Evolutionary conservation across 2,888 invertebrate species (phyloP), one percentile per base, ranked within the genome.

Genomic region (Agriopis aurantiaria): DNA sequence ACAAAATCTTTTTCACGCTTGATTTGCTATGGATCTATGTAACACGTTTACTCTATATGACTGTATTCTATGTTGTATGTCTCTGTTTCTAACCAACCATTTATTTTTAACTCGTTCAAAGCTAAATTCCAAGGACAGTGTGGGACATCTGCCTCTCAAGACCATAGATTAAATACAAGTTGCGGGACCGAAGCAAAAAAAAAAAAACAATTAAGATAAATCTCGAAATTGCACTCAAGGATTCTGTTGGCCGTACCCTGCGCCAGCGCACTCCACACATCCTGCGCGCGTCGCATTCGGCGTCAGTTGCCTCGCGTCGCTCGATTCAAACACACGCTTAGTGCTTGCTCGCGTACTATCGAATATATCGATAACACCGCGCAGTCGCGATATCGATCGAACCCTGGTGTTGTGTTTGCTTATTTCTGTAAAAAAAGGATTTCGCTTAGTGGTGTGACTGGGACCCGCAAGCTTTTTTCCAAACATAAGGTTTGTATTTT

Each of bases 211-310:
- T 73, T 84, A 80, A 88, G 88, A 89, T 88, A 87, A 86, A 90
- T 91, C 90, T 89, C 81, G 84, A 86, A 87, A 88, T 86, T 88
- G 89, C 88, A 89, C 82, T 74, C 71, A 74, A 75, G 73, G 73
- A 73, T 76, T 75, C 58, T 81, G 85, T 79, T 80, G 79, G 75
- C 81, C 74, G 80, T 80, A 81, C 81, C 52, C 76, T 84, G 88
- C 86, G 84, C 82, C 72, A 75, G 85, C 88, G 86, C 85, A 82
- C 46, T 70, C 73, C 78, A 74, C 77, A 68, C 69, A 68, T 71
- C 71, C 69, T 73, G 77, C 75, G 77, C 81, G 67, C 69, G 70
- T 73, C 73, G 78, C 75, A 76, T 53, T 61, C 59, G 64, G 67
- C 69, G 75, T 77, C 88, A 91, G 91, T 91, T 76, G 69, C 74